Conservation (phyloP, 2,797 vertebrate genomes). For the Gambusia yucatana region DNA sequence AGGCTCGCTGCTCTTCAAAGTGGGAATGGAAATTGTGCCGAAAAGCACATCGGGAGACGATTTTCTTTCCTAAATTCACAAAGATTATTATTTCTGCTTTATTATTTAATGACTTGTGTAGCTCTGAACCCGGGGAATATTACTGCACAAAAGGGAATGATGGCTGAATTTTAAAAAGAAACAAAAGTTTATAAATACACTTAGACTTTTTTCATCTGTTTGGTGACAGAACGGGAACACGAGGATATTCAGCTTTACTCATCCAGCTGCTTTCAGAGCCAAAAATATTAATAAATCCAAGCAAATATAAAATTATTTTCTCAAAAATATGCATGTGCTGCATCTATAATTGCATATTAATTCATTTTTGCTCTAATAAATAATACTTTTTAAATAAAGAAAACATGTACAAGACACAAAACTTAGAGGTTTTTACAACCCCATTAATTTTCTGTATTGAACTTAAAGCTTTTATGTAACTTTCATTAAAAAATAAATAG, state of each 20-base stretch:
- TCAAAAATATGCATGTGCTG: background rate
- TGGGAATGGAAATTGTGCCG: constrained; percentile 26
- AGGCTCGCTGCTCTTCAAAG: constrained; percentile 33
- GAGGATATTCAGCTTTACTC: too few relatives aligned
- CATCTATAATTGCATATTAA: background rate
- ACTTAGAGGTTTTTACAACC: background rate
- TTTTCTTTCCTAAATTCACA: constrained; percentile 15
- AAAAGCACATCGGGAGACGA: constrained; percentile 20
- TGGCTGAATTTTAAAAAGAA: background rate
- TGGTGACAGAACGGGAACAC: background rate
- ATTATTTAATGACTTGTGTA: background rate
- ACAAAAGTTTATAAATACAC: background rate
- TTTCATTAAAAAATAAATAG: too few relatives aligned
- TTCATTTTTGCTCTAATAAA: background rate
- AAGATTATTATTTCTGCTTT: constrained; percentile 7
- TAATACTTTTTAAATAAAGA: background rate
- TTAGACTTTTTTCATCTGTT: background rate
- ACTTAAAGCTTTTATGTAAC: too few relatives aligned
- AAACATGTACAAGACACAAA: background rate
- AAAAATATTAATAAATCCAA: background rate
- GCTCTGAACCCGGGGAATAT: background rate
- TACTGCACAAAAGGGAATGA: background rate
- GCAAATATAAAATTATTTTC: background rate
- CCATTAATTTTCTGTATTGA: background rate
- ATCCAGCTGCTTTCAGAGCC: too few relatives aligned